Evolutionary conservation across 2,797 vertebrate genomes (phyloP).

Genomic region (Sternotherus odoratus): DNA sequence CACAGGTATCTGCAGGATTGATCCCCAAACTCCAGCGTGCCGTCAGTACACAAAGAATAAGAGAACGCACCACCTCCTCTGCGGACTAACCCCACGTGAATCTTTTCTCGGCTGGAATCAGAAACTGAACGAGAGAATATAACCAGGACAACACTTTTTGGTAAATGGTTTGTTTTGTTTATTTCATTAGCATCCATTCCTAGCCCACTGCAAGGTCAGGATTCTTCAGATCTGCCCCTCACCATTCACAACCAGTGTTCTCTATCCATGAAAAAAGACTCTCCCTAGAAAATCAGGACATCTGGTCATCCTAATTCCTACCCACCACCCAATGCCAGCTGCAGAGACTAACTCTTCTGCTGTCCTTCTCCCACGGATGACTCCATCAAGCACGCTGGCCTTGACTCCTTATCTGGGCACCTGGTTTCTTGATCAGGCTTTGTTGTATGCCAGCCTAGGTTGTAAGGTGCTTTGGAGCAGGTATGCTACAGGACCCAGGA

Average conservation of each 20-base stretch:
- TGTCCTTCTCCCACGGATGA: rapidly evolving
- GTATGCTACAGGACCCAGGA: neutral
- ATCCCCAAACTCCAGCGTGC: neutral
- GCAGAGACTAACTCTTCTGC: neutral
- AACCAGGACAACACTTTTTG: constrained; percentile 23
- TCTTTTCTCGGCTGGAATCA: constrained; percentile 22
- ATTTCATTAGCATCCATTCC: neutral
- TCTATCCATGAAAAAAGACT: neutral
- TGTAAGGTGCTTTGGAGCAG: rapidly evolving
- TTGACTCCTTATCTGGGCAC: neutral
- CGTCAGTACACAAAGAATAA: neutral
- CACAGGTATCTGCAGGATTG: neutral
- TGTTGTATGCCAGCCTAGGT: neutral
- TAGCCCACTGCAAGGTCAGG: neutral
- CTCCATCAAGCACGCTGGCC: rapidly evolving
- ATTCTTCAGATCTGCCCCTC: neutral
- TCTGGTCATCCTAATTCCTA: neutral
- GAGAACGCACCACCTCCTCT: constrained; percentile 31
- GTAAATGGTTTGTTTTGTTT: neutral
- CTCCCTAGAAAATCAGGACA: no score
- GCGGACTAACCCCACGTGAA: neutral
- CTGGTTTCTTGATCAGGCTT: neutral
- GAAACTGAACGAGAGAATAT: constrained; percentile 1
- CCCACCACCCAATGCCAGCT: rapidly evolving
- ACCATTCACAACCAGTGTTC: rapidly evolving